Evolutionary conservation across 2,797 vertebrate species (phyloP).

Genomic region (Leptoclinus maculatus): DNA sequence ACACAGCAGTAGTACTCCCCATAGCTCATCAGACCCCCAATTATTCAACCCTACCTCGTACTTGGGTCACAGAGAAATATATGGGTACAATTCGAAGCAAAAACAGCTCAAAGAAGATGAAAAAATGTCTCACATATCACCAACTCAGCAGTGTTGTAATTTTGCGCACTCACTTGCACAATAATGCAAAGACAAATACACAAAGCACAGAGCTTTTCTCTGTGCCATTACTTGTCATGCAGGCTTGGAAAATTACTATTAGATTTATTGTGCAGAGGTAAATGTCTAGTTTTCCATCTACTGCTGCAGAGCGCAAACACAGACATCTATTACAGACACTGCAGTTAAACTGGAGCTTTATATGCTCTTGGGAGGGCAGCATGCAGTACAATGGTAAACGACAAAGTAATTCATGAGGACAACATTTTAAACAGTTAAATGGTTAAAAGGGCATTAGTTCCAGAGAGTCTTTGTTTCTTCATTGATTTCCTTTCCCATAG

Average conservation of each 20-base stretch:
- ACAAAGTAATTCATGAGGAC: slow-evolving; percentile 76
- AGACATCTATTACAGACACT: slow-evolving; percentile 82
- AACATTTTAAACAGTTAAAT: slow-evolving; percentile 72
- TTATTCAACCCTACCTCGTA: slow-evolving; percentile 70
- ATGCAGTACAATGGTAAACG: slow-evolving; percentile 73
- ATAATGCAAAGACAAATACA: slow-evolving; percentile 73
- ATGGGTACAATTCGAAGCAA: slow-evolving; percentile 75
- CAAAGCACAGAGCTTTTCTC: slow-evolving; percentile 80
- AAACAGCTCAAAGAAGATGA: slow-evolving; percentile 75
- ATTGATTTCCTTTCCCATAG: slow-evolving; percentile 28
- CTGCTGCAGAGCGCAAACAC: slow-evolving; percentile 80
- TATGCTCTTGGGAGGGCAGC: slow-evolving; percentile 74
- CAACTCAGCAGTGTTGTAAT: slow-evolving; percentile 69
- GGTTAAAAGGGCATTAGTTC: slow-evolving; percentile 56
- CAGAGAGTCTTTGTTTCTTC: slow-evolving; percentile 38
- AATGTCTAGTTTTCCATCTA: slow-evolving; percentile 88
- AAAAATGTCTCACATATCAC: slow-evolving; percentile 76
- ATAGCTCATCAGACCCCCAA: slow-evolving; percentile 82
- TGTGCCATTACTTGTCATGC: slow-evolving; percentile 79
- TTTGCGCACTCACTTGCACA: slow-evolving; percentile 41
- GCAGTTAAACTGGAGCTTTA: slow-evolving; percentile 80
- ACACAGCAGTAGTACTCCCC: slow-evolving; percentile 88
- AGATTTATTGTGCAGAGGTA: slow-evolving; percentile 86
- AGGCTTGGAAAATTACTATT: slow-evolving; percentile 85
- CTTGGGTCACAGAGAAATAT: slow-evolving; percentile 80